Percentiles rank a stretch among this genome's conserved stretches.
Evolutionary conservation across 1,140 invertebrate genomes (phyloP).

Genomic region (Varroa destructor): DNA sequence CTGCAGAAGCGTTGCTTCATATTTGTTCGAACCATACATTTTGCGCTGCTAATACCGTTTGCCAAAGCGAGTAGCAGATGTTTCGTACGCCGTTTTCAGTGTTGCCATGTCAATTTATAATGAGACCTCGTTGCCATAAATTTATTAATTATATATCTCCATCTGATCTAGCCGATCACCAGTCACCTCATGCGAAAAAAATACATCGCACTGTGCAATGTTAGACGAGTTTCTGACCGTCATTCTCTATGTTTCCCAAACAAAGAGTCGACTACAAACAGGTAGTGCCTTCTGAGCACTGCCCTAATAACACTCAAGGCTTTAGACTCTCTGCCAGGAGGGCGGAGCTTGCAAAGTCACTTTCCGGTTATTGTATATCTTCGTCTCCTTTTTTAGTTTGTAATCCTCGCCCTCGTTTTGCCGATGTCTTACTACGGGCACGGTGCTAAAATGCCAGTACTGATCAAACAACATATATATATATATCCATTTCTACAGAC

Average conservation of each 20-base stretch:
- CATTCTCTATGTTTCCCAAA: not conserved
- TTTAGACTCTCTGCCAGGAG: not conserved
- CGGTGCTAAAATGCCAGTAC: no score
- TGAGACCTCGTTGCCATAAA: not conserved
- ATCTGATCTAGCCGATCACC: not conserved
- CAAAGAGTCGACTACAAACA: no score
- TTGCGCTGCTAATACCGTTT: not conserved
- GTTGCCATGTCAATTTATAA: not conserved
- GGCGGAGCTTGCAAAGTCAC: conserved; percentile 24
- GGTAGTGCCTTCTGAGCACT: no score
- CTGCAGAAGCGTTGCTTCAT: no score
- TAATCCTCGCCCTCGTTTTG: not conserved
- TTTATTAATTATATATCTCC: not conserved
- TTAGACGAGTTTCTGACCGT: not conserved
- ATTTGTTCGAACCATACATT: no score
- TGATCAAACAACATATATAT: no score
- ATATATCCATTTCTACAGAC: no score
- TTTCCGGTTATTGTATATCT: not conserved
- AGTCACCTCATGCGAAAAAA: conserved; percentile 21
- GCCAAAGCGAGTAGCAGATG: not conserved
- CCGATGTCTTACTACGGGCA: no score
- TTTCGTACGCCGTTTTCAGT: not conserved
- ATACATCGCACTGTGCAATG: not conserved
- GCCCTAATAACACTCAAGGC: no score
- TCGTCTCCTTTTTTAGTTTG: not conserved